Base-by-base conservation (phyloP, 30 jellyfish, hydroid and myxozoan species). In the Hydra vulgaris region DNA sequence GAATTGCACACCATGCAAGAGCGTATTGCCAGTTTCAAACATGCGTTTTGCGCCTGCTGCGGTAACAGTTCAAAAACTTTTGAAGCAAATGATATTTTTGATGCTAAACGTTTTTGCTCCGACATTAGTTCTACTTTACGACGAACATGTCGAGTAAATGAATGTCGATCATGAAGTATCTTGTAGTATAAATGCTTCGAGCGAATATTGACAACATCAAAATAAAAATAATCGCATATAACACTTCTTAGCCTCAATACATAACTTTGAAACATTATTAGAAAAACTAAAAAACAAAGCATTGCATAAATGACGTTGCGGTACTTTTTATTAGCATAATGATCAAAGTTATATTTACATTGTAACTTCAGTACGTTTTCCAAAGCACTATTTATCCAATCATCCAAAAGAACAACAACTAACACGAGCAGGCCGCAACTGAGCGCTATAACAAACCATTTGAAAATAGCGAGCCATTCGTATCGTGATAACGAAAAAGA, bases 1-100 rank as follows among this genome's bases (percentile, higher is more conserved):
- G 96, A 77, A 72, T 83, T 54, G 82, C 97, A 91, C 1, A 91
- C 80, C 97, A 91, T 91, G 92, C 97, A 91, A 18, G 95, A 88
- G 23, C 90, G 87, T 53, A 91, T 75, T 27, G 82, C 27, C 18
- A 79, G 70, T 77, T 83, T 86, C 53, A 74, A 80, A 18, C 94
- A 27, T 17, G 66, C 55, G 18, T 19, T 25, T 71, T 82, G 91
- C 70, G 80, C 73, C 7, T 23, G 56, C 15, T 21, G 27, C 53
- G 97, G 97, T 76, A 91, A 25, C 0, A 77, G 83, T 23, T 84
- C 84, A 75, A 68, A 85, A 17, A 91, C 56, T 69, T 85, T 77
- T 21, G 85, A 83, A 24, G 86, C 79, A 26, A 91, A 67, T 18
- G 93, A 89, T 23, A 81, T 80, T 79, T 68, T 82, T 83, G 87